A percentile compares a stretch with the other conserved stretches of the same genome.
Conservation (phyloP, 2,113 vertebrate genomes). For the Urocitellus parryii region DNA sequence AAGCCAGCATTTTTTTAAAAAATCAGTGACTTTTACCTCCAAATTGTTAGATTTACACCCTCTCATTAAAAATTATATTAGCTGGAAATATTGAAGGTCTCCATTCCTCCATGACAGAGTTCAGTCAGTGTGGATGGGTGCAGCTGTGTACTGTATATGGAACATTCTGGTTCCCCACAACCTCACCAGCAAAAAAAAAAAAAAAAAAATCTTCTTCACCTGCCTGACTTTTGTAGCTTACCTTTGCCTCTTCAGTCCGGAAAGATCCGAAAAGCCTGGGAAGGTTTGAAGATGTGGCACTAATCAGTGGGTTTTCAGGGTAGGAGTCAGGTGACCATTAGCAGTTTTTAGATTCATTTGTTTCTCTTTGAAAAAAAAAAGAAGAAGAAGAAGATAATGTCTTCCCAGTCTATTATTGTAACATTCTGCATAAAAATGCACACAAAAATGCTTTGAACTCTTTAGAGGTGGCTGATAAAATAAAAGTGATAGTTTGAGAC, state of each 20-base stretch:
- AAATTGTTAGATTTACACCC: background rate
- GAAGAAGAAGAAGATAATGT: background rate
- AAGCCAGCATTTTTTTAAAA: background rate
- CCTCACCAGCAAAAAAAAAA: rapidly evolving
- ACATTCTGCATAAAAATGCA: constrained; percentile 52
- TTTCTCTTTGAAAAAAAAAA: constrained; percentile 3
- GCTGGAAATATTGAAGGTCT: background rate
- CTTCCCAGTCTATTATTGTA: background rate
- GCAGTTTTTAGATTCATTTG: background rate
- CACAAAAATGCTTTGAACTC: constrained; percentile 70
- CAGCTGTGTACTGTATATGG: background rate
- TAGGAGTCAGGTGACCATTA: background rate
- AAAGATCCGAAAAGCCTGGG: background rate
- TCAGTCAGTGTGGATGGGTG: background rate
- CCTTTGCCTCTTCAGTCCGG: background rate
- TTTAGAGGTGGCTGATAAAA: constrained; percentile 63
- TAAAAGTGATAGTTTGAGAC: constrained; percentile 64
- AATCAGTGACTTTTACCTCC: background rate
- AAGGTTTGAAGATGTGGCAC: background rate
- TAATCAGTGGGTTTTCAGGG: background rate
- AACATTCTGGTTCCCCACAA: rapidly evolving
- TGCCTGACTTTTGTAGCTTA: background rate
- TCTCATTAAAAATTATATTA: background rate
- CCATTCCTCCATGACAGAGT: background rate
- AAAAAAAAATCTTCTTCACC: background rate